phyloP scores from a whole-genome alignment of 2,113 vertebrate species.

The Porphyrio hochstetteri region DNA sequence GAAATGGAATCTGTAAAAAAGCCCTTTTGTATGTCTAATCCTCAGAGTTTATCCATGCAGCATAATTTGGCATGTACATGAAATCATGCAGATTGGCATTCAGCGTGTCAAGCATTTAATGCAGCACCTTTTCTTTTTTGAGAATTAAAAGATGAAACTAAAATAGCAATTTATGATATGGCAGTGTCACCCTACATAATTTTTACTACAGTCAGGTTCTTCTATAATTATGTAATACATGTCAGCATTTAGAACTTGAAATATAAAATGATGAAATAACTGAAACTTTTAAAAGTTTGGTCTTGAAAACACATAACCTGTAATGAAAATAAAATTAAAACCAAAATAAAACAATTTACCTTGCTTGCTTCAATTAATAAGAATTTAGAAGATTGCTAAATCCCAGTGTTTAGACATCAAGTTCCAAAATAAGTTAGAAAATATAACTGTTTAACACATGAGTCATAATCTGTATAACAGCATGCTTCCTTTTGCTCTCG shows the following conservation, averaged over 20 bases:
- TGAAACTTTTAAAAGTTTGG: not conserved
- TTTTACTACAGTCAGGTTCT: not conserved
- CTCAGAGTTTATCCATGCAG: not conserved
- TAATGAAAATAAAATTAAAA: not conserved
- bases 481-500: not conserved
- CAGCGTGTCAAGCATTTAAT: not conserved
- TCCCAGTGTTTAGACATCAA: not conserved
- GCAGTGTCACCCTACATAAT: not conserved
- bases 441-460: not conserved
- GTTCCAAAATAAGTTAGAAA: not conserved
- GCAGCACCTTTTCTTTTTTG: not conserved
- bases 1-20: not conserved
- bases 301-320: not conserved
- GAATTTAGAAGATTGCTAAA: not conserved
- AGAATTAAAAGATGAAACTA: not conserved
- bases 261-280: not conserved
- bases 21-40: not conserved
- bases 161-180: not conserved
- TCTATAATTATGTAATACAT: not conserved
- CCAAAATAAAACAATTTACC: not conserved
- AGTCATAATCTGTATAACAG: not conserved
- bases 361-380: not conserved
- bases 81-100: not conserved
- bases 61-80: not conserved
- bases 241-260: not conserved